A percentile compares a stretch with the other conserved stretches of the same genome.
Conservation (phyloP, 1,140 invertebrate species). For the Atta colombica region DNA sequence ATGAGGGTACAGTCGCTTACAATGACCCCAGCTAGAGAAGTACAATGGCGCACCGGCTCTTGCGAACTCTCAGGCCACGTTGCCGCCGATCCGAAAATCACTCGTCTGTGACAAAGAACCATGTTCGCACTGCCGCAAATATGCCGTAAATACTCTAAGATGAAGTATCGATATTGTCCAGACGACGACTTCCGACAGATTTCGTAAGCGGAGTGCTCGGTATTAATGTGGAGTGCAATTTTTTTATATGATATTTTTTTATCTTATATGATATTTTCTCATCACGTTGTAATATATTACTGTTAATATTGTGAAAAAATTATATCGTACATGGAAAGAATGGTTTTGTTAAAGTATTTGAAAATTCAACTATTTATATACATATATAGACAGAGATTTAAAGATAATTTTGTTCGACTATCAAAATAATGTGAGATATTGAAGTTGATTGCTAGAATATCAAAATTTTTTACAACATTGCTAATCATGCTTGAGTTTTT, state of each 20-base stretch:
- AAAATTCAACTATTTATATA: too few species aligned
- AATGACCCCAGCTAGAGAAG: conserved; percentile 78
- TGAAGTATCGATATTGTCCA: conserved; percentile 36
- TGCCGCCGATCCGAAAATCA: conserved; percentile 79
- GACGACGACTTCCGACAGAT: not conserved
- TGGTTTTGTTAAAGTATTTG: too few species aligned
- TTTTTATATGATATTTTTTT: not conserved
- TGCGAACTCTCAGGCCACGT: conserved; percentile 56
- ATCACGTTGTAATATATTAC: not conserved
- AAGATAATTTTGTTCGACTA: too few species aligned
- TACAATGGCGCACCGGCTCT: conserved; percentile 83
- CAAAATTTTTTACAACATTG: too few species aligned
- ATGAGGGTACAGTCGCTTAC: conserved; percentile 83
- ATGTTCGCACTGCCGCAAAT: conserved; percentile 85
- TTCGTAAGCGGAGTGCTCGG: not conserved
- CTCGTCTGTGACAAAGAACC: conserved; percentile 82
- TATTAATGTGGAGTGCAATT: not conserved
- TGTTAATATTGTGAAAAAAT: conserved; percentile 5
- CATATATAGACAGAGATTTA: too few species aligned
- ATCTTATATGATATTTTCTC: not conserved
- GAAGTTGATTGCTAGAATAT: too few species aligned
- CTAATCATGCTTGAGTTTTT: too few species aligned
- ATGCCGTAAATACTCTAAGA: conserved; percentile 80
- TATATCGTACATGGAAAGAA: not conserved
- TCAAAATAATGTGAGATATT: too few species aligned